Base-by-base conservation (phyloP, 2,113 vertebrate genomes). In the Vicugna pacos region DNA sequence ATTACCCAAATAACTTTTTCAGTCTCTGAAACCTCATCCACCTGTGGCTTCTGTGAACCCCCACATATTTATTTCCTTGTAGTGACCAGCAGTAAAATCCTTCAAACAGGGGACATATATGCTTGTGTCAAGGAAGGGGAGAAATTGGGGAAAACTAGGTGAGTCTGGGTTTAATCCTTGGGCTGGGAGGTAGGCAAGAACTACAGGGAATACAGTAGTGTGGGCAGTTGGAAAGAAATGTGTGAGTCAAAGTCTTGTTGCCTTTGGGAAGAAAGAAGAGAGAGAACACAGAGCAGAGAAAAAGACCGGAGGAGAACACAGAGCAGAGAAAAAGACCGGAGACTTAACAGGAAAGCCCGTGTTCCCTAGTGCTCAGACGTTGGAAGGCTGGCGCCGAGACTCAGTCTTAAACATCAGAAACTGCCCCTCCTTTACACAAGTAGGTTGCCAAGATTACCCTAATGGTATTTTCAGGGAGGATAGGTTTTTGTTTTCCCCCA, bases 391-490 rank as follows among this genome's bases (percentile, higher is more conserved):
- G 28, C 50, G 13, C 65, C 90, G 28, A 72, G 13, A 65, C 32
- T 17, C 5, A 48, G 28, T 89, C 56, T 88, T 81, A 92, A 89
- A 56, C 16, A 92, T 75, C 30, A 86, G 19, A 91, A 89, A 79
- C n/a, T 95, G 22, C 73, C 32, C 50, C 28, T 56, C 13, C 50
- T 89, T 93, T 52, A 91, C 19, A 89, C 12, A 96, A 83, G 28
- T 72, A 89, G 46, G 24, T 94, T 94, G 48, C 30, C 84, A 93
- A 58, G 54, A 94, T 70, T 89, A 24, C 28, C 5, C 14, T 91
- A 86, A 64, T 94, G 50, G 64, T 82, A 95, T 92, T 95, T 97
- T 93, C 56, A 64, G 84, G 26, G 72, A 85, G 15, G 58, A 96
- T 64, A 89, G 32, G 54, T 91, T 83, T 94, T 89, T 77, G 35